A percentile compares a stretch with the other conserved stretches of the same genome.
Evolutionary conservation across 2,888 invertebrate species (phyloP).

Genomic region (Eupeodes luniger): DNA sequence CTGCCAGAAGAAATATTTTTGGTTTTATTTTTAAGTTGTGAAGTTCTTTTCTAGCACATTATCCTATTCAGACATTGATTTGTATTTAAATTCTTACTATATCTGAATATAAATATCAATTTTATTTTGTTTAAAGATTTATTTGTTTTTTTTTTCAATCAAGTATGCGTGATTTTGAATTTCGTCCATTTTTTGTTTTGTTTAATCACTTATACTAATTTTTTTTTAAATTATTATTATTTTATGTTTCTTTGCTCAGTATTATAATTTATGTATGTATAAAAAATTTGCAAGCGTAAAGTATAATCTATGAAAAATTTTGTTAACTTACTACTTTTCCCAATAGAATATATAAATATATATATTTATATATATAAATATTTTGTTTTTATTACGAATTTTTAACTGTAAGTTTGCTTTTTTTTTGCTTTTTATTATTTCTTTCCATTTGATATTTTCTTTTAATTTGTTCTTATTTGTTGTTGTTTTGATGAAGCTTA

Average conservation of each 20-base stretch:
- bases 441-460: slow-evolving; percentile 25
- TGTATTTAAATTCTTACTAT: slow-evolving; percentile 8
- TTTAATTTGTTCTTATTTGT: not conserved
- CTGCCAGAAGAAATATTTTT: slow-evolving; percentile 38
- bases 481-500: slow-evolving; percentile 16
- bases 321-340: slow-evolving; percentile 76
- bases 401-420: slow-evolving; percentile 19
- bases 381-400: slow-evolving; percentile 35
- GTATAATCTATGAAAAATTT: slow-evolving; percentile 72
- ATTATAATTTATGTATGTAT: slow-evolving; percentile 66
- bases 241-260: slow-evolving; percentile 22
- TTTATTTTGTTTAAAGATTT: not conserved
- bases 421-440: not conserved
- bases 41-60: slow-evolving; percentile 12
- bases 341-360: slow-evolving; percentile 68
- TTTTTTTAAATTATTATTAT: slow-evolving; percentile 27
- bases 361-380: slow-evolving; percentile 43
- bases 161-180: slow-evolving; percentile 47
- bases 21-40: not conserved
- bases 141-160: not conserved
- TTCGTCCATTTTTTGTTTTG: not conserved
- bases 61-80: slow-evolving; percentile 25
- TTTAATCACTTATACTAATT: not conserved
- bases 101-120: slow-evolving; percentile 43
- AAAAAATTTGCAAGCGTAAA: slow-evolving; percentile 75